Evolutionary conservation across 2,888 invertebrate genomes (phyloP), one percentile per base, ranked within the genome.

Genomic region (Gryllus longicercus): DNA sequence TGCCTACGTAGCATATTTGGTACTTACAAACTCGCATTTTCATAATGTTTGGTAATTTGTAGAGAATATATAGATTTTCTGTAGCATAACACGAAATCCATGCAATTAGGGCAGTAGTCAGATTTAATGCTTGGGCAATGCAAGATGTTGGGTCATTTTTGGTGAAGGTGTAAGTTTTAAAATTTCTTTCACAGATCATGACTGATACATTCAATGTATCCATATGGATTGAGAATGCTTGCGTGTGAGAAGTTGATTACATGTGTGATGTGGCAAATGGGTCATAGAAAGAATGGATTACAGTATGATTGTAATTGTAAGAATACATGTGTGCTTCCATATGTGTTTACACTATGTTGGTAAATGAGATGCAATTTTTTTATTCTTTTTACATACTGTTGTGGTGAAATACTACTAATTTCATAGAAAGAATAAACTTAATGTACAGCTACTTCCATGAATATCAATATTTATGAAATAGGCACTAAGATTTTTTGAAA

Each of bases 1-100:
- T 63, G 63, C 63, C 63, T 63, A 63, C 63, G 12, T 63, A n/a
- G n/a, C n/a, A n/a, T 63, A 63, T n/a, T 63, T 63, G 14, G 63
- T 63, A 63, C 63, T 63, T 63, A 63, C 63, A 63, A 63, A 63
- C 63, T 63, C 12, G 63, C 63, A 63, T 63, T 63, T 63, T 63
- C 63, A 63, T 63, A 63, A 63, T 1, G 14, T 14, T 63, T 63
- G 63, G 14, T 18, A 63, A 18, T 63, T 63, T 63, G 14, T 63
- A n/a, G 14, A n/a, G 63, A 18, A 63, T 63, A 4, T 5, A n/a
- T 63, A 63, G 63, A n/a, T 63, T 63, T 63, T 63, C n/a, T 14
- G 38, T 38, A 38, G 38, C 38, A 38, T 38, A 38, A 38, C 38
- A 38, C 5, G n/a, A 63, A 63, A n/a, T 63, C 16, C 63, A 63